A percentile compares a stretch with the other conserved stretches of the same genome.
Conservation (phyloP, 1,140 invertebrate species). For the Platorchestia sp. region DNA sequence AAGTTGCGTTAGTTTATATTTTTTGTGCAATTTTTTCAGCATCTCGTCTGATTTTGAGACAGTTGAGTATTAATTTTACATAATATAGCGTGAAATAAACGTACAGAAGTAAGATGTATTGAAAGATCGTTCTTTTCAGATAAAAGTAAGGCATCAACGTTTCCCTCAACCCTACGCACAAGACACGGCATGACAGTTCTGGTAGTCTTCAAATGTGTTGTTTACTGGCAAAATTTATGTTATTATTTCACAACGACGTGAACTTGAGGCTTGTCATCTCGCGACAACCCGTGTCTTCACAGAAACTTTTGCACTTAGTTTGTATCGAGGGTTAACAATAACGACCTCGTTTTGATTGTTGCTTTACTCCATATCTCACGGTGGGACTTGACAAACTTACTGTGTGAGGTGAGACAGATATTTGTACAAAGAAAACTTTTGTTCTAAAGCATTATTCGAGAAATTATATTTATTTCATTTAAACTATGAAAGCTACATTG, state of each 20-base stretch:
- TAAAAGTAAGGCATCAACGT: not conserved
- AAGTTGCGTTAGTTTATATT: not conserved
- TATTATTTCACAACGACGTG: not conserved
- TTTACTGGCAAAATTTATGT: not conserved
- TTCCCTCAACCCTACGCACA: not conserved
- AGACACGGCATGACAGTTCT: not conserved
- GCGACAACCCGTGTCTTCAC: not conserved
- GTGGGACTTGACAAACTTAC: not conserved
- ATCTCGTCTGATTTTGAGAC: too few relatives aligned
- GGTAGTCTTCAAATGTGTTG: not conserved
- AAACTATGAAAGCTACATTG: too few relatives aligned
- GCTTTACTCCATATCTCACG: not conserved
- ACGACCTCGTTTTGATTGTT: not conserved
- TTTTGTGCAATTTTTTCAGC: not conserved
- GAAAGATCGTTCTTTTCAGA: not conserved
- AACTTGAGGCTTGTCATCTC: not conserved
- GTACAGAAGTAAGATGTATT: not conserved
- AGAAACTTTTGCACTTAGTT: not conserved
- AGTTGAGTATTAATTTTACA: too few relatives aligned
- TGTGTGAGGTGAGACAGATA: too few relatives aligned
- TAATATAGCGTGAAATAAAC: too few relatives aligned
- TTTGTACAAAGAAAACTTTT: too few relatives aligned
- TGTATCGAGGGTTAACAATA: not conserved
- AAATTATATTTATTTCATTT: too few relatives aligned
- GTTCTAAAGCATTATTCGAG: too few relatives aligned